Conservation (phyloP, 1,140 invertebrate genomes). For the Drosophila arizonae region DNA sequence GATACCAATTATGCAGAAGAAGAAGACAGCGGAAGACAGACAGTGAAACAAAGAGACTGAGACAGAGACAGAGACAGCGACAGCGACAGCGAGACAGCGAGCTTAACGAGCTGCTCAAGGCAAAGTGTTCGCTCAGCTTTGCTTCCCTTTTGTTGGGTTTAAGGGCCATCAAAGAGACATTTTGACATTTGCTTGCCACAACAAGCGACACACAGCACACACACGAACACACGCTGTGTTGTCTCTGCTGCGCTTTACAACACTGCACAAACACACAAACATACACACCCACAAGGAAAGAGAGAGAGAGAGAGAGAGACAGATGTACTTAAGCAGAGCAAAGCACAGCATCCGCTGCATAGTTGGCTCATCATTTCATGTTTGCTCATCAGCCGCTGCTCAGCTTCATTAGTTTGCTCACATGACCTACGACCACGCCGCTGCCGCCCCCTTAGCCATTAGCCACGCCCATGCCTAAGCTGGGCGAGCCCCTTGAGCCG, state of each 20-base stretch:
- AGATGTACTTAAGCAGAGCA: slow-evolving; percentile 21
- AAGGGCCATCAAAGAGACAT: slow-evolving; percentile 46
- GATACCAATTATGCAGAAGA: too few species aligned
- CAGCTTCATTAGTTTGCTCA: slow-evolving; percentile 40
- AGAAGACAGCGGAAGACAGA: too few species aligned
- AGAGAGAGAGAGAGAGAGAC: slow-evolving; percentile 15
- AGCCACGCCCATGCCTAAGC: slow-evolving; percentile 17
- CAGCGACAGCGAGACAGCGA: too few species aligned
- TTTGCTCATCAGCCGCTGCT: slow-evolving; percentile 44
- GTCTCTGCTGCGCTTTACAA: too few species aligned
- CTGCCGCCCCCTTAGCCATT: neutral
- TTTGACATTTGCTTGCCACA: slow-evolving; percentile 49
- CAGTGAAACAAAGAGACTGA: too few species aligned
- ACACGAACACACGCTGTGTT: neutral
- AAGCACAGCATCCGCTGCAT: slow-evolving; percentile 17
- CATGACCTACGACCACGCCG: slow-evolving; percentile 9
- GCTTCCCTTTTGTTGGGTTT: slow-evolving; percentile 34
- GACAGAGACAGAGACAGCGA: neutral
- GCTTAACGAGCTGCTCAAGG: slow-evolving; percentile 11
- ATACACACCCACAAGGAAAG: slow-evolving; percentile 19
- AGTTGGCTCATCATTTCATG: slow-evolving; percentile 45
- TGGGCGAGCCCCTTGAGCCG: slow-evolving; percentile 28
- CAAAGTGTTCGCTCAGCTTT: slow-evolving; percentile 32
- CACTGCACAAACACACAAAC: slow-evolving; percentile 2
- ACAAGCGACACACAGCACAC: neutral